phyloP scores from a whole-genome alignment of 1,140 invertebrate species.

The Monomorium pharaonis region DNA sequence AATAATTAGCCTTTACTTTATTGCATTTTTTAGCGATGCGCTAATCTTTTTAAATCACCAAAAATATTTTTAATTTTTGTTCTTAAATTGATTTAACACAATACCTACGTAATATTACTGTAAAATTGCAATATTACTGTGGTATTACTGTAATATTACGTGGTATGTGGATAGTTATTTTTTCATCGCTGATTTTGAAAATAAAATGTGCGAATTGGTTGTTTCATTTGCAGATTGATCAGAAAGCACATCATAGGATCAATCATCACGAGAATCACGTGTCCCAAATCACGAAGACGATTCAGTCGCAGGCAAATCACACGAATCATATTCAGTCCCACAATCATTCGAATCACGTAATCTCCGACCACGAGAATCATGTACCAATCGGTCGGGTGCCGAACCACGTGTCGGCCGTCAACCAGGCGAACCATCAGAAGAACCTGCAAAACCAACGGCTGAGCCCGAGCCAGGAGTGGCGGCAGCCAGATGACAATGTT shows the following conservation, averaged over 20 bases:
- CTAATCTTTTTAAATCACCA: neutral
- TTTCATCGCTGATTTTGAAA: neutral
- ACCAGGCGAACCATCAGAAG: conserved; percentile 81
- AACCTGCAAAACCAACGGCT: conserved; percentile 78
- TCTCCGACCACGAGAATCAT: conserved; percentile 79
- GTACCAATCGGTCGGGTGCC: conserved; percentile 76
- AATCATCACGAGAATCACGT: conserved; percentile 84
- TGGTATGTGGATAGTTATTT: neutral
- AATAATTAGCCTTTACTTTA: neutral
- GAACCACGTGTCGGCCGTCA: conserved; percentile 75
- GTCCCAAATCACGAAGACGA: conserved; percentile 83
- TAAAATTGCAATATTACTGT: too few relatives aligned
- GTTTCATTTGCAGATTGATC: conserved; percentile 79
- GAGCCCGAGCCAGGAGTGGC: conserved; percentile 80
- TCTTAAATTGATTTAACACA: neutral
- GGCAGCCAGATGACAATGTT: conserved; percentile 79
- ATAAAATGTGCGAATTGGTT: neutral
- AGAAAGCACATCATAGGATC: conserved; percentile 80
- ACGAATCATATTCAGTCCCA: conserved; percentile 78
- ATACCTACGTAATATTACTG: too few relatives aligned
- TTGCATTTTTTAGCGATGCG: neutral
- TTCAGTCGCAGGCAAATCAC: conserved; percentile 82
- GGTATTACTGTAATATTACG: too few relatives aligned
- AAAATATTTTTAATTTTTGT: neutral
- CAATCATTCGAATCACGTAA: conserved; percentile 77